Evolutionary conservation across 2,113 vertebrate genomes (phyloP).

Genomic region (Genyomyrus donnyi): DNA sequence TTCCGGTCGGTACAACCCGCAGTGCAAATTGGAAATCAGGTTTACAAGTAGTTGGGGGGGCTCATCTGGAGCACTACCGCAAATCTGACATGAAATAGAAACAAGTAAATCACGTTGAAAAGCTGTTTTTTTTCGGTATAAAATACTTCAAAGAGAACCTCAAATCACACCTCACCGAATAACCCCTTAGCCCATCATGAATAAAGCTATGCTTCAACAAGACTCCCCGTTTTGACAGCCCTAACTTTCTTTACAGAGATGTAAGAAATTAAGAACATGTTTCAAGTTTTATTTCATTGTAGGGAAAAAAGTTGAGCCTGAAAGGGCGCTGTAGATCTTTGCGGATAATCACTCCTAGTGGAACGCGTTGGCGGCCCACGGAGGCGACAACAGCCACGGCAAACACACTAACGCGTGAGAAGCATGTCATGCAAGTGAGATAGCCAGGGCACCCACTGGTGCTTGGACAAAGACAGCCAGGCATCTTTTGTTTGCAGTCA

Average conservation of each 20-base stretch:
- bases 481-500: neutral
- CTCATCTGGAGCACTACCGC: neutral
- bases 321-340: neutral
- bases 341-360: neutral
- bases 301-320: neutral
- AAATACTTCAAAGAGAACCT: neutral
- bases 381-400: neutral
- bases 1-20: neutral
- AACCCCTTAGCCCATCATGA: neutral
- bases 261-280: neutral
- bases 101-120: neutral
- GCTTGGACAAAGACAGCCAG: neutral
- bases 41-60: neutral
- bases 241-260: neutral
- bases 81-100: neutral
- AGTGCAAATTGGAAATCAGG: neutral
- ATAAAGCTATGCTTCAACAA: neutral
- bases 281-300: neutral
- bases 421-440: neutral
- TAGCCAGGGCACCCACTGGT: neutral
- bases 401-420: neutral
- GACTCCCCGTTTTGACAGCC: neutral
- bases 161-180: neutral
- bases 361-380: neutral
- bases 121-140: neutral